A percentile compares a stretch with the other conserved stretches of the same genome.
phyloP scores from a whole-genome alignment of 2,113 vertebrate genomes.

The Silurus meridionalis region DNA sequence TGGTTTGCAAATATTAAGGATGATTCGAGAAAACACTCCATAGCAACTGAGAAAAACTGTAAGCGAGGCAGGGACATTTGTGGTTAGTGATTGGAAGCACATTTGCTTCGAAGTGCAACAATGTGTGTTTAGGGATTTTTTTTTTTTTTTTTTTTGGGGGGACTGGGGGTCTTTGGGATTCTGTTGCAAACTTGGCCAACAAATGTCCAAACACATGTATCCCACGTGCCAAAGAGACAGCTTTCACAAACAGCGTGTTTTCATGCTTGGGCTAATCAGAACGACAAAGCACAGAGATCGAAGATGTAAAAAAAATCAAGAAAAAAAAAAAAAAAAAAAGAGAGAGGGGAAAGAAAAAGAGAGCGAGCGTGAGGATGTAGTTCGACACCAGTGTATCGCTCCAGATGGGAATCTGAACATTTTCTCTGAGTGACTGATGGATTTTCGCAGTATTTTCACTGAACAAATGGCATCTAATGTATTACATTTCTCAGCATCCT shows the following conservation, averaged over 20 bases:
- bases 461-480: too few relatives aligned
- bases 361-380: background rate
- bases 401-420: background rate
- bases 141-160: too few relatives aligned
- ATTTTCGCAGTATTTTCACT: background rate
- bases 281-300: background rate
- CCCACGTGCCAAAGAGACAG: conserved; percentile 37
- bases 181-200: background rate
- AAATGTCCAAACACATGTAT: conserved; percentile 30
- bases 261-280: background rate
- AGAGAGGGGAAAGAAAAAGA: background rate
- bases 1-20: too few relatives aligned
- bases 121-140: background rate
- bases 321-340: background rate
- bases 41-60: too few relatives aligned
- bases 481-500: too few relatives aligned
- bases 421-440: background rate
- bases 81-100: background rate
- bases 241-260: background rate
- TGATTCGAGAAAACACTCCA: too few relatives aligned
- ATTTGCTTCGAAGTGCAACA: background rate
- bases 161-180: background rate
- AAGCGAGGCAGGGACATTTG: background rate
- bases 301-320: background rate
- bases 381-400: background rate